phyloP scores from a whole-genome alignment of 2,113 vertebrate species.

The Gambusia holbrooki region DNA sequence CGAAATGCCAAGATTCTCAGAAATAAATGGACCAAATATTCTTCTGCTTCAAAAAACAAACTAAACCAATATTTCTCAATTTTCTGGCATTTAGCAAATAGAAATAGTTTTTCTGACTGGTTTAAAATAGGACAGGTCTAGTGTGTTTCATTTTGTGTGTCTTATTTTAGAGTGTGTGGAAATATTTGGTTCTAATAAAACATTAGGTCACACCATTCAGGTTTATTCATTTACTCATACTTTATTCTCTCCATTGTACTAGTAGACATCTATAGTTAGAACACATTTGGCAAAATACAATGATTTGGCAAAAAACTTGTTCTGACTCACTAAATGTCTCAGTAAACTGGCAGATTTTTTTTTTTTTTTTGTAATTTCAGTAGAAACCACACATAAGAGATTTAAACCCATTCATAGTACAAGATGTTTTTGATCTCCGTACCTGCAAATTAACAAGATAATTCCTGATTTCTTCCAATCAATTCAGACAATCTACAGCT shows the following conservation, averaged over 20 bases:
- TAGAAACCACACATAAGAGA: slow-evolving; percentile 37
- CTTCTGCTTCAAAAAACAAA: too few species aligned
- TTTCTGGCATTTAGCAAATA: too few species aligned
- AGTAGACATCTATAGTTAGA: slow-evolving; percentile 80
- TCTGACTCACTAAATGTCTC: slow-evolving; percentile 56
- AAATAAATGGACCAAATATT: too few species aligned
- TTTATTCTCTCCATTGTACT: slow-evolving; percentile 81
- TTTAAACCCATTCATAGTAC: slow-evolving; percentile 20
- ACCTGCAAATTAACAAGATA: slow-evolving; percentile 18
- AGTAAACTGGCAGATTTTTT: slow-evolving; percentile 59
- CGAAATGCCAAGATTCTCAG: too few species aligned
- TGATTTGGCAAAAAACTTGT: slow-evolving; percentile 77
- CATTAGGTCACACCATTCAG: neutral
- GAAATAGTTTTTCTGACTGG: too few species aligned
- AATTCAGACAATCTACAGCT: neutral
- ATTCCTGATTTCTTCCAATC: neutral
- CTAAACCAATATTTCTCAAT: too few species aligned
- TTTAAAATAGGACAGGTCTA: too few species aligned
- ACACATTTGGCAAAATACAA: slow-evolving; percentile 82
- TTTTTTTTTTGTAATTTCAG: slow-evolving; percentile 28
- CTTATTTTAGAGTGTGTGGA: too few species aligned
- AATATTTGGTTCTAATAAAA: neutral
- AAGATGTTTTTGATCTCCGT: slow-evolving; percentile 24
- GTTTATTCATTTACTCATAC: slow-evolving; percentile 57
- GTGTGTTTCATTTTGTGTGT: too few species aligned